A percentile compares a stretch with the other conserved stretches of the same genome.
Evolutionary conservation across 1,140 invertebrate genomes (phyloP).

Genomic region (Zaprionus gabonicus): DNA sequence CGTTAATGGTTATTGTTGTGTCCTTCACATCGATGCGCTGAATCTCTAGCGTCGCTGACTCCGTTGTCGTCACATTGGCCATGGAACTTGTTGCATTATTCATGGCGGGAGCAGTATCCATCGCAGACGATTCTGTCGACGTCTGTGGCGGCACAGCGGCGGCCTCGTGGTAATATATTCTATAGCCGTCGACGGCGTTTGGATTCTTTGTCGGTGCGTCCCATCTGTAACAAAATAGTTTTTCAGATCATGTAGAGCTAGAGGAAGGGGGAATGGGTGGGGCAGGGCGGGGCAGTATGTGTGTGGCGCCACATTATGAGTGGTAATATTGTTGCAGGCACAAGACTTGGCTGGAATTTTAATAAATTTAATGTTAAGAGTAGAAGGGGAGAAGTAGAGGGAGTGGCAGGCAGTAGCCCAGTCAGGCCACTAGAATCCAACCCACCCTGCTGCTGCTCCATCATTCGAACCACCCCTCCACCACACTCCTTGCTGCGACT

Average conservation of each 20-base stretch:
- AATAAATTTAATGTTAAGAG: conserved; percentile 75
- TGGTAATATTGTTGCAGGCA: conserved; percentile 80
- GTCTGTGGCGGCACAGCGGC: conserved; percentile 65
- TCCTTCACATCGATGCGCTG: conserved; percentile 90
- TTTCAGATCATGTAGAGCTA: conserved; percentile 52
- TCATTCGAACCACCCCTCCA: neutral
- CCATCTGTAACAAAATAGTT: conserved; percentile 87
- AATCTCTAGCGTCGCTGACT: conserved; percentile 82
- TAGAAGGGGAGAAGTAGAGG: neutral
- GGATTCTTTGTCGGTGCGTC: conserved; percentile 92
- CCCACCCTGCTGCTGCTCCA: neutral
- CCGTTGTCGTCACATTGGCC: conserved; percentile 41
- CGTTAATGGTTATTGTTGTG: conserved; percentile 88
- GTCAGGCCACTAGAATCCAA: neutral
- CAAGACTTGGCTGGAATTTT: conserved; percentile 79
- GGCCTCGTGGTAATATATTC: conserved; percentile 88
- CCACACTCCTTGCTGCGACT: neutral
- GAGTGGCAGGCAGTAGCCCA: neutral
- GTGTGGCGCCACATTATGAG: conserved; percentile 73
- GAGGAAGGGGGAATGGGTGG: too few relatives aligned
- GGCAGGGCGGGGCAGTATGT: neutral
- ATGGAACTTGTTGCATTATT: conserved; percentile 78
- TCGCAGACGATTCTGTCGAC: conserved; percentile 42
- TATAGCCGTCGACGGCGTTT: conserved; percentile 92
- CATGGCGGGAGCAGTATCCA: conserved; percentile 65